Percentiles rank a stretch among this genome's conserved stretches.
Conservation (phyloP, 2,797 vertebrate species). For the Notolabrus celidotus region DNA sequence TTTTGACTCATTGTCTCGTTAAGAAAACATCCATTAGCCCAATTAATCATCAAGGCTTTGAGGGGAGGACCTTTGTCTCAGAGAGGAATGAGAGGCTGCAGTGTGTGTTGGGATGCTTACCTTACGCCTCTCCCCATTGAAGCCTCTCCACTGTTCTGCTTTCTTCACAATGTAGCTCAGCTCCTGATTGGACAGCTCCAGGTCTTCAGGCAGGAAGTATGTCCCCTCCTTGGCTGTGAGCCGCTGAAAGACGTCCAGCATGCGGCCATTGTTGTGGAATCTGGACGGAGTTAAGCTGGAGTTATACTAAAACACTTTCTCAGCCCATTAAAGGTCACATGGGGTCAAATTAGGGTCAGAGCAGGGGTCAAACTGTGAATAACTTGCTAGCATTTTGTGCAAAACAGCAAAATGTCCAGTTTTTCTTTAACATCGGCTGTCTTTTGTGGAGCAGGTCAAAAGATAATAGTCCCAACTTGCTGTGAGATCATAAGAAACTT, state of each 20-base stretch:
- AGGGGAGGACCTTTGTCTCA: slow-evolving; percentile 20
- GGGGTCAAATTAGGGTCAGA: slow-evolving; percentile 44
- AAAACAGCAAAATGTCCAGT: slow-evolving; percentile 36
- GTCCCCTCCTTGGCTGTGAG: slow-evolving; percentile 86
- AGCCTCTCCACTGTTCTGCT: slow-evolving; percentile 93
- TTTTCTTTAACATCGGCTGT: slow-evolving; percentile 35
- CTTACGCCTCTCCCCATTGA: slow-evolving; percentile 91
- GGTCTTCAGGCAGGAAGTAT: slow-evolving; percentile 91
- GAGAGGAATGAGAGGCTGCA: neutral
- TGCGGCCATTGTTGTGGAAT: slow-evolving; percentile 88
- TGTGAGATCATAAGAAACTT: slow-evolving; percentile 26
- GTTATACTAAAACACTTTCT: slow-evolving; percentile 39
- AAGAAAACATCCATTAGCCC: slow-evolving; percentile 64
- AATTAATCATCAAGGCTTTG: slow-evolving; percentile 52
- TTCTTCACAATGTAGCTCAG: slow-evolving; percentile 92
- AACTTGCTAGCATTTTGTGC: slow-evolving; percentile 21
- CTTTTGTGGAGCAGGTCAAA: slow-evolving; percentile 44
- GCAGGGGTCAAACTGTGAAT: slow-evolving; percentile 29
- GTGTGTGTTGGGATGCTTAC: slow-evolving; percentile 74
- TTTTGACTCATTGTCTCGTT: slow-evolving; percentile 50
- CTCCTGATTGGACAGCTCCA: slow-evolving; percentile 95
- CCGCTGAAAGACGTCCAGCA: slow-evolving; percentile 89
- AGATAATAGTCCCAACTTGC: slow-evolving; percentile 26
- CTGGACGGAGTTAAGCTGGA: slow-evolving; percentile 70
- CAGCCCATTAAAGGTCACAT: slow-evolving; percentile 24